Percentiles rank a stretch among this genome's conserved stretches.
These are phyloP conservation scores for Teinopalpus imperialis DNA, from an alignment of 2,888 invertebrate genomes.

Conservation along the genomic window DNA sequence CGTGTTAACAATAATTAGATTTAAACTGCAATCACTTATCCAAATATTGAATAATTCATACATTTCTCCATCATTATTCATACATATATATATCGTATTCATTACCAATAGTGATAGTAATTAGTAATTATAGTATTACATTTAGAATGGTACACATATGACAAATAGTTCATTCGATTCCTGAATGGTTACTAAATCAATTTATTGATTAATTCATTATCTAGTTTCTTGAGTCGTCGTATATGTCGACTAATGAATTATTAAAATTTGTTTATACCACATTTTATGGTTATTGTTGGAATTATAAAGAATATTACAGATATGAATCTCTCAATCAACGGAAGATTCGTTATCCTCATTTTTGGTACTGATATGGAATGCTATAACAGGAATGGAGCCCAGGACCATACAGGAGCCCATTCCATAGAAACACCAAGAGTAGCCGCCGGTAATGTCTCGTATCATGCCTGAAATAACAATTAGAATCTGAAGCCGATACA, in stretches of 20 bases:
- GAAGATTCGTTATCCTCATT: conserved; percentile 66
- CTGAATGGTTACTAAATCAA: conserved; percentile 1
- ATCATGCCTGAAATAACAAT: conserved; percentile 80
- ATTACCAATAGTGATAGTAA: conserved; percentile 5
- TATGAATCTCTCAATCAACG: conserved; percentile 49
- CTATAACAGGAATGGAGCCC: conserved; percentile 85
- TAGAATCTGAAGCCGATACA: too few relatives aligned
- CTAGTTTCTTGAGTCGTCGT: neutral
- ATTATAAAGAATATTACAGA: neutral
- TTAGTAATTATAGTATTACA: conserved; percentile 3
- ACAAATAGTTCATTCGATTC: conserved; percentile 2
- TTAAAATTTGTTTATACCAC: neutral
- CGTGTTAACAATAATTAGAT: neutral
- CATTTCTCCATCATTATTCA: neutral
- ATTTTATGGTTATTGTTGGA: too few relatives aligned
- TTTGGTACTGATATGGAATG: conserved; percentile 65
- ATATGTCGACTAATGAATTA: neutral
- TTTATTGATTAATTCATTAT: too few relatives aligned
- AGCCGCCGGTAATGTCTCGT: conserved; percentile 86
- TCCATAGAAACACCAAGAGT: conserved; percentile 87
- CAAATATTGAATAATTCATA: conserved; percentile 11
- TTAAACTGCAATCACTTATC: neutral
- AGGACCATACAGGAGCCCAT: conserved; percentile 90
- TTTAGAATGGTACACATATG: conserved; percentile 11
- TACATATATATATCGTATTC: neutral